phyloP scores from a whole-genome alignment of 2,113 vertebrate genomes.

The Peromyscus polionotus region DNA sequence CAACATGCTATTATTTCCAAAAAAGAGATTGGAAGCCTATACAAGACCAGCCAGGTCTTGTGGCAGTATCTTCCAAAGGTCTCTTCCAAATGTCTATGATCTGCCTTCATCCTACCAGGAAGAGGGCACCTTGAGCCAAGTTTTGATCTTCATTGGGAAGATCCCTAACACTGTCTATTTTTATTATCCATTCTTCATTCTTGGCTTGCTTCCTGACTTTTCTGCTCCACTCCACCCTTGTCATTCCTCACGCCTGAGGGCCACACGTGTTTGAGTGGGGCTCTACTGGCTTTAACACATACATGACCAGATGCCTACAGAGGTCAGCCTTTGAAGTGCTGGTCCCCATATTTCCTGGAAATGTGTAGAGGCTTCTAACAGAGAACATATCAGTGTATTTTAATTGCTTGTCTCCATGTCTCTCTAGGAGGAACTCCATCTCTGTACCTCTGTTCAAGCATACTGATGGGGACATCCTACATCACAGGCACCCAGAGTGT shows the following conservation, averaged over 20 bases:
- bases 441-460: not conserved
- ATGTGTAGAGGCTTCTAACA: not conserved
- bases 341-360: not conserved
- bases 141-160: not conserved
- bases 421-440: not conserved
- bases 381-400: not conserved
- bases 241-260: not conserved
- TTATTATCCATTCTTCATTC: not conserved
- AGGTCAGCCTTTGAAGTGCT: not conserved
- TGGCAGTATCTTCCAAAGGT: accelerated
- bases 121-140: not conserved
- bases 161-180: not conserved
- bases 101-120: not conserved
- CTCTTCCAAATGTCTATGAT: not conserved
- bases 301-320: not conserved
- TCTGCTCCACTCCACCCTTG: not conserved
- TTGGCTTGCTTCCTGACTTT: accelerated
- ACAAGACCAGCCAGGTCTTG: not conserved
- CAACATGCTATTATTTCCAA: not conserved
- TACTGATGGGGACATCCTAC: not conserved
- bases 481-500: not conserved
- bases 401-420: not conserved
- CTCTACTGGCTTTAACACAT: not conserved
- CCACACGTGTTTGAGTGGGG: too few species aligned
- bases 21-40: not conserved